Conservation (phyloP, 2,797 vertebrate genomes). For the Erethizon dorsatum region DNA sequence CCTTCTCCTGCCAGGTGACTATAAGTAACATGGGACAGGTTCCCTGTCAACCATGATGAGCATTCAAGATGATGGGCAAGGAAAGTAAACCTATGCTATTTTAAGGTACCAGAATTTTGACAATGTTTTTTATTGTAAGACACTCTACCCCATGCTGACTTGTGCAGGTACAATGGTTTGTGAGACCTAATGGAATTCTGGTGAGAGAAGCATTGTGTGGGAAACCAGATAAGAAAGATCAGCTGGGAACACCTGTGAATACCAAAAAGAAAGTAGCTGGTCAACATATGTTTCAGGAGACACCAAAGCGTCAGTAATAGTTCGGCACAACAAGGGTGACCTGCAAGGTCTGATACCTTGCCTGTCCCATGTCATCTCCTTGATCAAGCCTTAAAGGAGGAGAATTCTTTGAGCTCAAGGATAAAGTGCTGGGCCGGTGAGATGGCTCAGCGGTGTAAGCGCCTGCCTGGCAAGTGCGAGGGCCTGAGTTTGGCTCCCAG, state of each 20-base stretch:
- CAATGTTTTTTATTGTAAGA: background rate
- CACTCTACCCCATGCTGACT: background rate
- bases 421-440: background rate
- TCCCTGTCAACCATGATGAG: background rate
- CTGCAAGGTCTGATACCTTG: background rate
- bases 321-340: background rate
- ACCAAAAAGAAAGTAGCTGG: slow-evolving; percentile 9
- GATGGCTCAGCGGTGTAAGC: no score
- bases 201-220: background rate
- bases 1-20: background rate
- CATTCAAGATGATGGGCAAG: background rate
- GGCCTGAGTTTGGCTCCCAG: no score
- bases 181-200: background rate
- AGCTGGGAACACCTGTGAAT: background rate
- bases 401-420: background rate
- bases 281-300: background rate
- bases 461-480: no score
- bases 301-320: background rate
- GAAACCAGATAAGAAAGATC: background rate
- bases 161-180: background rate
- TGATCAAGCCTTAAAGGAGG: background rate
- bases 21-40: background rate
- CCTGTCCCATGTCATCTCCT: background rate
- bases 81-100: background rate
- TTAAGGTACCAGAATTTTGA: background rate